Percentiles rank a stretch among this genome's conserved stretches.
phyloP scores from a whole-genome alignment of 2,797 vertebrate genomes.

The Acanthurus lineatus region DNA sequence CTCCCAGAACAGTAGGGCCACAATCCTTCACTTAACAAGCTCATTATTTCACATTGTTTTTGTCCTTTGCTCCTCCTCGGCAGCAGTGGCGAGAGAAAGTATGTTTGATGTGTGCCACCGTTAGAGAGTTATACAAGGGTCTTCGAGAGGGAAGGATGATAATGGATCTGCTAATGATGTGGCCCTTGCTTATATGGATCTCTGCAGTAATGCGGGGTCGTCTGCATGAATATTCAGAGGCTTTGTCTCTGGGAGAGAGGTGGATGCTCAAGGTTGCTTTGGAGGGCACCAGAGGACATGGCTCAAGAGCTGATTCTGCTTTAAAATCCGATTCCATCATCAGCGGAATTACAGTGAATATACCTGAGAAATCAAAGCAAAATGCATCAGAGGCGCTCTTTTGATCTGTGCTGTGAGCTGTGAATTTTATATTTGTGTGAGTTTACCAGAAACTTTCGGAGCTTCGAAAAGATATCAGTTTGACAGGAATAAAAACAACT shows the following conservation, averaged over 20 bases:
- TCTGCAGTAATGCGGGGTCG: conserved; percentile 53
- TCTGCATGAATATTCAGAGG: conserved; percentile 78
- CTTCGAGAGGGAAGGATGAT: conserved; percentile 67
- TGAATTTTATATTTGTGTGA: conserved; percentile 11
- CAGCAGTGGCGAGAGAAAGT: conserved; percentile 46
- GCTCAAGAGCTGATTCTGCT: conserved; percentile 37
- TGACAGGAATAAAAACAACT: conserved; percentile 34
- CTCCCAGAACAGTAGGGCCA: conserved; percentile 56
- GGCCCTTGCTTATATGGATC: conserved; percentile 69
- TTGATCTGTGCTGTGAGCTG: conserved; percentile 12
- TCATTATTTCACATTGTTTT: conserved; percentile 82
- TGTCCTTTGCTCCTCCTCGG: conserved; percentile 71
- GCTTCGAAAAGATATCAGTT: conserved; percentile 18
- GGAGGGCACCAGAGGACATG: conserved; percentile 64
- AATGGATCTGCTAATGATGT: conserved; percentile 78
- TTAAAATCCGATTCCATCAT: conserved; percentile 41
- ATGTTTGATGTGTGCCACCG: conserved; percentile 75
- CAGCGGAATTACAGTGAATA: conserved; percentile 28
- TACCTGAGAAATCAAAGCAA: conserved; percentile 30
- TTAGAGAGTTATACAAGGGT: conserved; percentile 60
- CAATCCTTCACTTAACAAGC: conserved; percentile 79
- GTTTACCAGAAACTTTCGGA: conserved; percentile 13
- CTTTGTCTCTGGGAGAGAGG: conserved; percentile 44
- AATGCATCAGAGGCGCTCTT: conserved; percentile 15
- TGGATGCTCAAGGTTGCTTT: conserved; percentile 66